A percentile compares a stretch with the other conserved stretches of the same genome.
These are phyloP conservation scores for Drosophila macrospina DNA, from an alignment of 2,888 invertebrate genomes.

Conservation along the genomic window DNA sequence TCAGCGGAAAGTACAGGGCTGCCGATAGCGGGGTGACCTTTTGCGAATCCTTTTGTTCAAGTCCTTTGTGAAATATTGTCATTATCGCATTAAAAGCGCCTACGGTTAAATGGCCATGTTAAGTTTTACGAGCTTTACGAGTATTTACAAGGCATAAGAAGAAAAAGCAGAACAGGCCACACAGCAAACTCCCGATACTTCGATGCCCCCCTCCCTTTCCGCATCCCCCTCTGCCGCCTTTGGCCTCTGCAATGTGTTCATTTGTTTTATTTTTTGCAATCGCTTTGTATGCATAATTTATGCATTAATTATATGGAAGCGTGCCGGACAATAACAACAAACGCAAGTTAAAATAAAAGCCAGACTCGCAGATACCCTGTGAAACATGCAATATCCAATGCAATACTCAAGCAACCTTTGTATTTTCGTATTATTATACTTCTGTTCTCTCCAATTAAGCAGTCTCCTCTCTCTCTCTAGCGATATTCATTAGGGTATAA, in stretches of 20 bases:
- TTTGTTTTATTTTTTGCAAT: conserved; percentile 42
- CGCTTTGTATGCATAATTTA: conserved; percentile 71
- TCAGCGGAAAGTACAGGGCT: conserved; percentile 4
- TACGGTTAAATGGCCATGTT: conserved; percentile 70
- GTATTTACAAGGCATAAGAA: conserved; percentile 63
- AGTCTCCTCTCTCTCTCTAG: no score
- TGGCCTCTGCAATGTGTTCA: not conserved
- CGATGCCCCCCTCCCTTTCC: not conserved
- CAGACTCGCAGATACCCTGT: conserved; percentile 2
- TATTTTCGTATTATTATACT: no score
- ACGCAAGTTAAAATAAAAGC: not conserved
- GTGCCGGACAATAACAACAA: conserved; percentile 38
- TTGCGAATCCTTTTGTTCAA: conserved; percentile 29
- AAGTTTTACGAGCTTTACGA: conserved; percentile 57
- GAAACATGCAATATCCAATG: no score
- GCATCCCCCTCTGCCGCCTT: not conserved
- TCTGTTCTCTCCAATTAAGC: no score
- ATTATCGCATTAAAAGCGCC: conserved; percentile 73
- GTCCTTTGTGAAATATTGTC: conserved; percentile 73
- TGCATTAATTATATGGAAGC: conserved; percentile 68
- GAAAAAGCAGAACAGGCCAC: conserved; percentile 24
- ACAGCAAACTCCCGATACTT: not conserved
- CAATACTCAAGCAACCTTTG: not conserved
- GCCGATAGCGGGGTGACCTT: conserved; percentile 20
- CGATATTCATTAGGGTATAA: not conserved